Evolutionary conservation across 2,888 invertebrate genomes (phyloP).

Genomic region (Andrena bicolor): DNA sequence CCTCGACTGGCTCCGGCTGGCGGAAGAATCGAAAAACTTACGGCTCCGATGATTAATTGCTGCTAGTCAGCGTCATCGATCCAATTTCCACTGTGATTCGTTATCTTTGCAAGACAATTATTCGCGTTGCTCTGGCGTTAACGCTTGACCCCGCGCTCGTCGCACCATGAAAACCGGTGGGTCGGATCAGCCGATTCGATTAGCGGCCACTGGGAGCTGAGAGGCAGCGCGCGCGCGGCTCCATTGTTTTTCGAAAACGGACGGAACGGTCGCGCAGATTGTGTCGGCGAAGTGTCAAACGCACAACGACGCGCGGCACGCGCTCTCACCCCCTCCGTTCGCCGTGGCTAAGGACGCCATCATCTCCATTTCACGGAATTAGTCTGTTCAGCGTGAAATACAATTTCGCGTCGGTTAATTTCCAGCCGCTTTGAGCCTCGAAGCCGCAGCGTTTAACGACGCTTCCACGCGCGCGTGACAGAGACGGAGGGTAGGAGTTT

Average conservation of each 20-base stretch:
- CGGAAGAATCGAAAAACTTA: neutral
- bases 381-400: slow-evolving; percentile 50
- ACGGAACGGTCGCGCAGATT: slow-evolving; percentile 15
- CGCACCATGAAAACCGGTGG: slow-evolving; percentile 1
- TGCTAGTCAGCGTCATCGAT: too few relatives aligned
- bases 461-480: neutral
- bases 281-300: slow-evolving; percentile 44
- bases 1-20: slow-evolving; percentile 36
- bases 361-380: slow-evolving; percentile 53
- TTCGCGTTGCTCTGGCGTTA: neutral
- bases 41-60: too few relatives aligned
- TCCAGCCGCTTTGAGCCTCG: slow-evolving; percentile 26
- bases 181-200: slow-evolving; percentile 8
- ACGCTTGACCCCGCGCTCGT: neutral
- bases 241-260: neutral
- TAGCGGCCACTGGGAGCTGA: neutral
- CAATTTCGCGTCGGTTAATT: slow-evolving; percentile 54
- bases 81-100: neutral
- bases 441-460: slow-evolving; percentile 39
- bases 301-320: slow-evolving; percentile 30
- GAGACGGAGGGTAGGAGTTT: neutral
- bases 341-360: slow-evolving; percentile 48
- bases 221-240: too few relatives aligned
- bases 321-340: neutral
- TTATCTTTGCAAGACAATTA: slow-evolving; percentile 12